Base-by-base conservation (phyloP, 2,797 vertebrate species). In the Gymnodraco acuticeps region DNA sequence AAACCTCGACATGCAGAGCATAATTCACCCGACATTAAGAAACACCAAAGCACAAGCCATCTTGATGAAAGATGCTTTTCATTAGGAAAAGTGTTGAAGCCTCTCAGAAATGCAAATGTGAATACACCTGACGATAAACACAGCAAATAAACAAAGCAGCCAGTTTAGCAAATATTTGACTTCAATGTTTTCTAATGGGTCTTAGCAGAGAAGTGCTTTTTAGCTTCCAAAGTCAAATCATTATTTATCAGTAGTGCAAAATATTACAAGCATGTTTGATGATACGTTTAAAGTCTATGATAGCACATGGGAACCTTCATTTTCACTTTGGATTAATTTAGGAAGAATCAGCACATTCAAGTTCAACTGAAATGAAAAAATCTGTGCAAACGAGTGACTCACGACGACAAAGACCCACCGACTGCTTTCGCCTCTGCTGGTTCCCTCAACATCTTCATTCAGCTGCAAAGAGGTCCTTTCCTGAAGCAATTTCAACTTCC, bases 61-160 rank as follows among this genome's bases (percentile, higher is more conserved):
- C 56, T 67, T 23, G 43, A 13, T 58, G 15, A 51, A 42, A 66
- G 38, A 61, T 64, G 51, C 42, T 69, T 66, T 63, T 17, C 15
- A 63, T 53, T 68, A 17, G 12, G 54, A 77, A 79, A 85, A 70
- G 65, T 68, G 77, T 81, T 74, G 75, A 86, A 38, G 71, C 59
- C 64, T 61, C 60, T 73, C 64, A 75, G 64, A 87, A 78, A 83
- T 73, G 55, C 63, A 67, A 78, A 77, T 75, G 70, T 42, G 19
- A 77, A 78, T 56, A 73, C 62, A 76, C 81, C 62, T 73, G 56
- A 38, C 52, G 61, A 71, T 53, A 71, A 53, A 60, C 43, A 48
- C 73, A 68, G 12, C 52, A 64, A 67, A 64, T 60, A 20, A 61
- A 80, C 38, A 20, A 8, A 56, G 27, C 52, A 33, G 8, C 0